These are phyloP conservation scores for Dipodomys ordii DNA, from an alignment of 2,113 vertebrate genomes.

Conservation along the genomic window DNA sequence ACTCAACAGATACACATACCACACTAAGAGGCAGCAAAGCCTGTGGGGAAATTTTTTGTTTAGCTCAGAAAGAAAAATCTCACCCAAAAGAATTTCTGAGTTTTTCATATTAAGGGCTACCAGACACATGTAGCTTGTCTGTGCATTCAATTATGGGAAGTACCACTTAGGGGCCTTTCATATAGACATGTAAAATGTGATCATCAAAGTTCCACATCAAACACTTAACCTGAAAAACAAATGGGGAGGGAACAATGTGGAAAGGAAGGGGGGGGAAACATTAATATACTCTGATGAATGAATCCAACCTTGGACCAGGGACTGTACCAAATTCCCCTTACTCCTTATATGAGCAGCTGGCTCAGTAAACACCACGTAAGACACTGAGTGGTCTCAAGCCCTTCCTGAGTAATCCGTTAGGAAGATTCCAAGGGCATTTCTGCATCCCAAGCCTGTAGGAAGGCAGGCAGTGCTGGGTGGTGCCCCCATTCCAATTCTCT, in stretches of 20 bases:
- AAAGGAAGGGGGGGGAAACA: background rate
- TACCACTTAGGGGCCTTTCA: background rate
- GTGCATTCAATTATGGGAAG: constrained; percentile 51
- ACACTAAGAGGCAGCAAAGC: background rate
- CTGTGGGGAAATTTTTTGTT: background rate
- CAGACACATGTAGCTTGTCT: background rate
- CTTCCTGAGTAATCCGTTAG: background rate
- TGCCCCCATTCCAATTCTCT: background rate
- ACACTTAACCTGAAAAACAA: background rate
- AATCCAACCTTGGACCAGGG: background rate
- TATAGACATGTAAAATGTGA: background rate
- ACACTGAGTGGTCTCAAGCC: background rate
- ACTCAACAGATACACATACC: constrained; percentile 71
- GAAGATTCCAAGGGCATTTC: background rate
- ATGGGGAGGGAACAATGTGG: background rate
- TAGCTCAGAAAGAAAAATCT: constrained; percentile 34
- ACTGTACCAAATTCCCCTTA: background rate
- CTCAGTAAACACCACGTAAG: background rate
- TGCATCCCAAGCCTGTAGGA: background rate
- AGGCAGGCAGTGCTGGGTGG: background rate
- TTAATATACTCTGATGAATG: background rate
- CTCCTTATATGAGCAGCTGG: background rate
- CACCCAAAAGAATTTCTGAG: constrained; percentile 46
- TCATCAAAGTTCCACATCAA: background rate
- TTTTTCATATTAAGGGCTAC: constrained; percentile 42